These are phyloP conservation scores for Eulemur coronatus DNA, from an alignment of 2,797 vertebrate genomes.

Conservation along the genomic window DNA sequence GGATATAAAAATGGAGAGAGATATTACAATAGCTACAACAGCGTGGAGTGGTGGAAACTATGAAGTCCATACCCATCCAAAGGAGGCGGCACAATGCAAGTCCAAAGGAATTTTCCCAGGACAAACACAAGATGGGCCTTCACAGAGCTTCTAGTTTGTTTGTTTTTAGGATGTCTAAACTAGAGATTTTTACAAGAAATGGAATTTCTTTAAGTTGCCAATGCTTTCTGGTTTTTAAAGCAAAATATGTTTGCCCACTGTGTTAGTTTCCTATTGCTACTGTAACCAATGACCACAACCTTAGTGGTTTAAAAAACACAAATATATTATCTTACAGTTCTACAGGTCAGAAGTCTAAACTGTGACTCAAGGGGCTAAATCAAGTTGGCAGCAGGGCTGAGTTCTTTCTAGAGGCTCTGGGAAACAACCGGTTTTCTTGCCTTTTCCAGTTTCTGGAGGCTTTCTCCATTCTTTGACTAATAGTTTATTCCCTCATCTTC, in stretches of 20 bases:
- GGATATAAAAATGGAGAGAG: background rate
- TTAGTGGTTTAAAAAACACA: background rate
- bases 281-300: background rate
- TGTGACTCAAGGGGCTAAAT: background rate
- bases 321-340: background rate
- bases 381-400: background rate
- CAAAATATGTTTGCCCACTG: background rate
- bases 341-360: background rate
- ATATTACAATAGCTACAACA: no score
- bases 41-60: background rate
- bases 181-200: background rate
- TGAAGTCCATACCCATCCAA: rapidly evolving
- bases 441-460: background rate
- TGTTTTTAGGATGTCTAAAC: background rate
- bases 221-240: background rate
- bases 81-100: background rate
- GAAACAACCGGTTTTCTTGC: background rate
- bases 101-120: background rate
- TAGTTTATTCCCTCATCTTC: background rate
- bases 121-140: background rate
- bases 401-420: background rate
- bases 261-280: background rate
- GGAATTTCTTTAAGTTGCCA: background rate
- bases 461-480: background rate
- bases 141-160: background rate